Conservation (phyloP, 2,797 vertebrate genomes). For the Helostoma temminkii region DNA sequence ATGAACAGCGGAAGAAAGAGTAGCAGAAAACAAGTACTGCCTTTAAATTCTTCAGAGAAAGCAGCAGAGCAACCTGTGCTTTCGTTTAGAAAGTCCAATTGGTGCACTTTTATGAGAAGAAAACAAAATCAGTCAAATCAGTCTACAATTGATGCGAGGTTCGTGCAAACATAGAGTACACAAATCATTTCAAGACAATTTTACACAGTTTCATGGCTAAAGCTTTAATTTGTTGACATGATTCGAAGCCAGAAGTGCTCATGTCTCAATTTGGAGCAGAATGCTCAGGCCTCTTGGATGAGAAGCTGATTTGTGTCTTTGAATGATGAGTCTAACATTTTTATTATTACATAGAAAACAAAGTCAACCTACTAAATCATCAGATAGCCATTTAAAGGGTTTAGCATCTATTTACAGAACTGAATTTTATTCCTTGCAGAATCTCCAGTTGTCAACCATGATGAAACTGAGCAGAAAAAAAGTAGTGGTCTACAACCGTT, state of each 20-base stretch:
- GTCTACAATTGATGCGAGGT: too few relatives aligned
- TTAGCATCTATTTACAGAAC: too few relatives aligned
- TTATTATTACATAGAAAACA: not conserved
- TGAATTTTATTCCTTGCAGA: too few relatives aligned
- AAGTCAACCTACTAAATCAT: too few relatives aligned
- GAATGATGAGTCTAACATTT: not conserved
- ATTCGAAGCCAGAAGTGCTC: slow-evolving; percentile 18
- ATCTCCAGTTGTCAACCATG: too few relatives aligned
- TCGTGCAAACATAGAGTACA: not conserved
- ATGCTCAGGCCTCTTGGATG: not conserved
- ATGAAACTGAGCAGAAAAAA: too few relatives aligned
- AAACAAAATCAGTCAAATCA: too few relatives aligned
- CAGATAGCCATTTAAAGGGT: too few relatives aligned
- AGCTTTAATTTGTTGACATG: slow-evolving; percentile 48
- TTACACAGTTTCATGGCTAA: slow-evolving; percentile 16
- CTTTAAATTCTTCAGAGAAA: slow-evolving; percentile 27
- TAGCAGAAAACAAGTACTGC: slow-evolving; percentile 10
- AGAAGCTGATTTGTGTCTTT: slow-evolving; percentile 16
- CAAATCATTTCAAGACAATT: slow-evolving; percentile 25
- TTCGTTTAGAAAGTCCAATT: slow-evolving; percentile 35
- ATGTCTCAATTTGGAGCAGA: slow-evolving; percentile 11
- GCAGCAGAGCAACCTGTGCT: not conserved
- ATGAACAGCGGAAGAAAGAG: slow-evolving; percentile 16
- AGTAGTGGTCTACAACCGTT: too few relatives aligned
- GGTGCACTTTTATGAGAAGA: slow-evolving; percentile 13